Evolutionary conservation across 2,888 invertebrate species (phyloP), one percentile per base, ranked within the genome.

Genomic region (Neoitamus cyanurus): DNA sequence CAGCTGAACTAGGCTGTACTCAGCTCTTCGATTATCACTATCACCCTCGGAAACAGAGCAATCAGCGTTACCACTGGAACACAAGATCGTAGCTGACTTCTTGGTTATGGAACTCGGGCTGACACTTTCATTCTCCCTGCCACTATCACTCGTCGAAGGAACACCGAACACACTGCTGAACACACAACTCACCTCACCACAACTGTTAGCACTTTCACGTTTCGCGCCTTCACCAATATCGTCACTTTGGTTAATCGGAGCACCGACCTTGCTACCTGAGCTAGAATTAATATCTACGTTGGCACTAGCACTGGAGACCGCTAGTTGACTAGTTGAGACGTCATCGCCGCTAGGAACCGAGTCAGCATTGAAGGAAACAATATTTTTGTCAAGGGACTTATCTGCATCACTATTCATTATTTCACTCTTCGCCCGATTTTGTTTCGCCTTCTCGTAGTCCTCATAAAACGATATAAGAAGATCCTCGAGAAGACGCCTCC

Each of bases 401-500:
- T 82, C 73, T 72, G 20, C 84, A 48, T 72, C 72, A 82, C 42
- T 84, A 83, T 34, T 86, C 86, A 86, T 86, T 83, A 85, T 86
- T 85, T 48, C 36, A 80, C 58, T 82, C 78, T 72, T 83, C 83
- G 42, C 25, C 82, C 70, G 88, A 85, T 90, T 89, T 73, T 90
- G 89, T 69, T 90, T 90, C 75, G 90, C 87, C 86, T 88, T 89
- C 84, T 87, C 87, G 77, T 88, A 89, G 87, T 90, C 90, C 87
- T 91, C 91, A 90, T 91, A 91, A 86, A 91, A 90, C 86, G 91
- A 90, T 86, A 91, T 88, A 42, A 91, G 87, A 86, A 91, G 84
- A 88, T 91, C 90, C 87, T 91, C 91, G 15, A 91, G 88, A 85
- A 91, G 25, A 6, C 68, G 68, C 75, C 25, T 58, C 75, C 77